Conservation (phyloP, 2,888 invertebrate species). For the Unio pictorum region DNA sequence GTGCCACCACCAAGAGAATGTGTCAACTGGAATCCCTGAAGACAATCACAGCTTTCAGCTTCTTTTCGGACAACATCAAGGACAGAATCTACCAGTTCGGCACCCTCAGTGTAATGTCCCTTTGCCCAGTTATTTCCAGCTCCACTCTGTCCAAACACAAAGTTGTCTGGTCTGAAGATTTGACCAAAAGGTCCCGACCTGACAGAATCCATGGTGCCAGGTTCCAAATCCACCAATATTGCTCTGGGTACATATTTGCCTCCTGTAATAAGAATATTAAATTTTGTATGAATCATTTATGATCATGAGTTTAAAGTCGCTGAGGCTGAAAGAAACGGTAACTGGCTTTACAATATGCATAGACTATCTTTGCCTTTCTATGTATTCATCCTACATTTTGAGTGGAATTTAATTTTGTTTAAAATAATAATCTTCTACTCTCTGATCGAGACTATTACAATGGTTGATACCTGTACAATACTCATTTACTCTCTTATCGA, state of each 20-base stretch:
- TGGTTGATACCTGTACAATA: no score
- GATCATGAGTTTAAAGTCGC: no score
- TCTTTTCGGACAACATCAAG: slow-evolving; percentile 66
- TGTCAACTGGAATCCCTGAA: slow-evolving; percentile 65
- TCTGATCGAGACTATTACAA: no score
- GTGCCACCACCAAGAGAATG: slow-evolving; percentile 60
- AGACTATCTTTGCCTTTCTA: no score
- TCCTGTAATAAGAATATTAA: slow-evolving; percentile 24
- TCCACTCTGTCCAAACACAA: slow-evolving; percentile 83
- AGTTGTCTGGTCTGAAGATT: slow-evolving; percentile 84
- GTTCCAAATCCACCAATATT: slow-evolving; percentile 93
- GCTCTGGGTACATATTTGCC: slow-evolving; percentile 95
- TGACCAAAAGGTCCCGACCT: slow-evolving; percentile 94
- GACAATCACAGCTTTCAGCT: slow-evolving; percentile 64
- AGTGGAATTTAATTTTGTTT: no score
- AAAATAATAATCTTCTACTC: no score
- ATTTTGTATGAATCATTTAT: no score
- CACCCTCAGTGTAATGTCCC: slow-evolving; percentile 93
- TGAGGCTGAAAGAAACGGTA: no score
- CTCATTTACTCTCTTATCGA: no score
- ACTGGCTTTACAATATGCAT: no score
- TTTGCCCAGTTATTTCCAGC: slow-evolving; percentile 85
- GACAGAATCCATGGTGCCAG: slow-evolving; percentile 97
- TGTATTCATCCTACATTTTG: no score
- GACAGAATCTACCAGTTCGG: slow-evolving; percentile 73